Percentiles rank a stretch among this genome's conserved stretches.
Evolutionary conservation across 2,797 vertebrate genomes (phyloP).

Genomic region (Tenualosa ilisha): DNA sequence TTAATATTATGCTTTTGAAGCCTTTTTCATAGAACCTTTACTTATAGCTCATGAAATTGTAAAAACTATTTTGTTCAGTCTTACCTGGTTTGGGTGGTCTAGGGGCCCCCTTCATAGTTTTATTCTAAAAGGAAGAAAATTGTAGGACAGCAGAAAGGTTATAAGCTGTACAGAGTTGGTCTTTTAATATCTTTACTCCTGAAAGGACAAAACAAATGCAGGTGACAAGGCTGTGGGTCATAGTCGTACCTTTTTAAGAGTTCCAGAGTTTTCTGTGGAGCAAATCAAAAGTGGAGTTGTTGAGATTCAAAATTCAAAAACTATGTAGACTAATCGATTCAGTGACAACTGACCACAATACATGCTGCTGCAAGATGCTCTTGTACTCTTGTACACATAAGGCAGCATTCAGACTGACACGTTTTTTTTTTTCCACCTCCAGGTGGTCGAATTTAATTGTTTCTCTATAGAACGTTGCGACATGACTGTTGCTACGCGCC

Average conservation of each 20-base stretch:
- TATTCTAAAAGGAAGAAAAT: slow-evolving; percentile 56
- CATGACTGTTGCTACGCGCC: too few relatives aligned
- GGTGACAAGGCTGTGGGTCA: not conserved
- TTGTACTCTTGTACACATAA: too few relatives aligned
- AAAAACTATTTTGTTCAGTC: slow-evolving; percentile 17
- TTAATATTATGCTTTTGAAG: too few relatives aligned
- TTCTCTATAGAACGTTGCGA: too few relatives aligned
- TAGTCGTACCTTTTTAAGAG: slow-evolving; percentile 66
- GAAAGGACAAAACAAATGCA: not conserved
- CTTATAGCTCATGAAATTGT: too few relatives aligned
- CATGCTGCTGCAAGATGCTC: not conserved
- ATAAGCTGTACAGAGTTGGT: not conserved
- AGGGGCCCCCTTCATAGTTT: slow-evolving; percentile 54
- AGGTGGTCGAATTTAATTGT: too few relatives aligned
- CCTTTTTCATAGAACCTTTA: too few relatives aligned
- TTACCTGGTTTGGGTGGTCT: slow-evolving; percentile 64
- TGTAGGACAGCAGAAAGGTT: not conserved
- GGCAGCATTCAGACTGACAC: too few relatives aligned
- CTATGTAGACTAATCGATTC: not conserved
- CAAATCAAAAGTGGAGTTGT: slow-evolving; percentile 35
- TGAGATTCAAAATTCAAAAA: not conserved
- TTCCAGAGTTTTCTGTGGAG: slow-evolving; percentile 66
- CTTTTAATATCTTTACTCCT: not conserved
- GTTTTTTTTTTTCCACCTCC: too few relatives aligned
- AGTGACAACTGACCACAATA: not conserved